Evolutionary conservation across 2,888 invertebrate species (phyloP), one percentile per base, ranked within the genome.

Genomic region (Euspilapteryx auroguttella): DNA sequence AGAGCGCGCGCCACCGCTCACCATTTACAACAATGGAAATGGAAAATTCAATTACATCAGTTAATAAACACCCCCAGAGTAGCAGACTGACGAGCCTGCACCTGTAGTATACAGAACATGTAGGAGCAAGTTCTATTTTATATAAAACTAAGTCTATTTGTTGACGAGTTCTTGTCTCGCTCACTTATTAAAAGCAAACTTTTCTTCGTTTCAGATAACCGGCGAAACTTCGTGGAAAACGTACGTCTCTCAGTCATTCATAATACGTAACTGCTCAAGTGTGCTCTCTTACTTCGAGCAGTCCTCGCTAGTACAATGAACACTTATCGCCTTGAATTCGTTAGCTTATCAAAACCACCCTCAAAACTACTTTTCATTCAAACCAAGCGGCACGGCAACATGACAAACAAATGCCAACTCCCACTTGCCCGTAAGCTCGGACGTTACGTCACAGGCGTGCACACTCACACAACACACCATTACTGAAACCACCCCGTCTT

Each of bases 311-410:
- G 17, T 8, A 6, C 17, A 8, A 5, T 5, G 17, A 17, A 17
- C 17, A 17, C 17, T n/a, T 17, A 17, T 17, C 17, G 17, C 8
- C 17, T 8, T 6, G 17, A 17, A 17, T 17, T 17, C 17, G 17
- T 17, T 17, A 17, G 17, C 17, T 17, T 17, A 17, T 6, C 17
- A 17, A 17, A 17, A 17, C 17, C 17, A 17, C 8, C 17, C 17
- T 17, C 17, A 5, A 17, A 17, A 17, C 17, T 17, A 17, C 17
- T 17, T 17, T 55, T 53, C 56, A 58, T 62, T 55, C 51, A 57
- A 62, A 62, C 57, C 55, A 50, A 53, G 46, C 47, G 45, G 52
- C 55, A 57, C 47, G 45, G 52, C 55, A 57, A 51, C 53, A 48
- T 42, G 35, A 42, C 46, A 49, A 54, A 52, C 54, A 54, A 57